Conservation (phyloP, 2,797 vertebrate genomes). For the Pteronotus mesoamericanus region DNA sequence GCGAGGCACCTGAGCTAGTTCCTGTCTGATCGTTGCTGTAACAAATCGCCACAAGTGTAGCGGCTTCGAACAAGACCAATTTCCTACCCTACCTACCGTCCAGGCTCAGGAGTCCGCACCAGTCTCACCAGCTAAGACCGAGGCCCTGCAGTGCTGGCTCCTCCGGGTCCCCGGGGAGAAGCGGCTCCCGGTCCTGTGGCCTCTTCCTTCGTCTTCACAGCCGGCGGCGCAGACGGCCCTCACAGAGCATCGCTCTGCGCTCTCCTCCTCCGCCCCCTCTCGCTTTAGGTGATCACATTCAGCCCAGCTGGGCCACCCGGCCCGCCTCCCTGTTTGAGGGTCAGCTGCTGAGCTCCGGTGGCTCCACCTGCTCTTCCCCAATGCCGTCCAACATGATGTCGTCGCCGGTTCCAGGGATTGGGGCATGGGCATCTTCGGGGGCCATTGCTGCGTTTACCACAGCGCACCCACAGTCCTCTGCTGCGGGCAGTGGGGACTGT, state of each 20-base stretch:
- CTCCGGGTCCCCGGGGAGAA: background rate
- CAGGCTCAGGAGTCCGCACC: background rate
- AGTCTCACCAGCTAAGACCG: accelerated
- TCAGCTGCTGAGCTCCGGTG: background rate
- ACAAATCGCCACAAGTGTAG: accelerated
- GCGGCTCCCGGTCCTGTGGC: accelerated
- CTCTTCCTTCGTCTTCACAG: no score
- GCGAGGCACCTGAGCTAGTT: accelerated
- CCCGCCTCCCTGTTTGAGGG: accelerated
- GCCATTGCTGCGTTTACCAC: background rate
- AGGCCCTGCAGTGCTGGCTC: background rate
- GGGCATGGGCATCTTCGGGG: background rate
- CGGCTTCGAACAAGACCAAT: background rate
- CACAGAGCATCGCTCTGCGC: accelerated
- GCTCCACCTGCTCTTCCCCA: background rate
- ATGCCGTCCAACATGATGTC: accelerated
- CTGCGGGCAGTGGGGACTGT: background rate
- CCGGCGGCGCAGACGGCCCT: background rate
- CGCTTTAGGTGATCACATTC: accelerated
- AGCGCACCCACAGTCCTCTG: accelerated
- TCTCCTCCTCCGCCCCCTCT: background rate
- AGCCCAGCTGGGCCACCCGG: background rate
- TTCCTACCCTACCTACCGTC: background rate
- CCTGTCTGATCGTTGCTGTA: accelerated
- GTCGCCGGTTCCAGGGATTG: background rate